A percentile compares a stretch with the other conserved stretches of the same genome.
Conservation (phyloP, 2,113 vertebrate species). For the Indicator indicator region DNA sequence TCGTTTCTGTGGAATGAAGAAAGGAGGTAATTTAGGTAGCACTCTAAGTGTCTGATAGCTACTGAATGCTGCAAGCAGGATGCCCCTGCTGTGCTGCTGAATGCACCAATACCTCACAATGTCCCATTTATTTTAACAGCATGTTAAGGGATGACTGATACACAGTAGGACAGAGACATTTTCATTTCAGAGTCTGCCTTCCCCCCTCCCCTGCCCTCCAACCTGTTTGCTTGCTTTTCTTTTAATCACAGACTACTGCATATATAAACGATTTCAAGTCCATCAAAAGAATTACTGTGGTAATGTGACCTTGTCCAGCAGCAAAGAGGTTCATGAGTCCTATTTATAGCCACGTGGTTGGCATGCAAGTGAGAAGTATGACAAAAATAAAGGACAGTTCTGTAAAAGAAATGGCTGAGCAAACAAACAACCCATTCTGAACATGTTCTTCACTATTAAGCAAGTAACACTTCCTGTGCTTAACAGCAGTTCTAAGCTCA, state of each 20-base stretch:
- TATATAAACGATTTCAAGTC: background rate
- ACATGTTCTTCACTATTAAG: background rate
- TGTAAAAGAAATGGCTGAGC: constrained; percentile 18
- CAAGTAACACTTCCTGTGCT: background rate
- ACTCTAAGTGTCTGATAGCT: background rate
- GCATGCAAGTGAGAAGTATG: background rate
- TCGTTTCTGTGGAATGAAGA: constrained; percentile 78
- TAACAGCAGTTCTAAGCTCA: background rate
- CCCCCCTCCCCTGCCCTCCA: background rate
- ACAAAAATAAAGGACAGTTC: constrained; percentile 7
- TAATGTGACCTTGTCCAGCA: background rate
- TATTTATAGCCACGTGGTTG: background rate
- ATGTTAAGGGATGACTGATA: background rate
- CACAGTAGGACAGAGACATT: background rate
- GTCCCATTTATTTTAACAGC: constrained; percentile 7
- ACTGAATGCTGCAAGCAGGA: constrained; percentile 3
- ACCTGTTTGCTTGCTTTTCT: background rate
- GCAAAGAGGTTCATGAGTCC: background rate
- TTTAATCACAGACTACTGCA: constrained; percentile 9
- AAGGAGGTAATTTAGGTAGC: constrained; percentile 77
- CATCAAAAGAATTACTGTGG: background rate
- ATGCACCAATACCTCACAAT: background rate
- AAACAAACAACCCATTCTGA: background rate
- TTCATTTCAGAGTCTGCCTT: constrained; percentile 15
- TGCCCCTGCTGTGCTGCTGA: background rate